Evolutionary conservation across 2,113 vertebrate species (phyloP).

Genomic region (Halichoeres trimaculatus): DNA sequence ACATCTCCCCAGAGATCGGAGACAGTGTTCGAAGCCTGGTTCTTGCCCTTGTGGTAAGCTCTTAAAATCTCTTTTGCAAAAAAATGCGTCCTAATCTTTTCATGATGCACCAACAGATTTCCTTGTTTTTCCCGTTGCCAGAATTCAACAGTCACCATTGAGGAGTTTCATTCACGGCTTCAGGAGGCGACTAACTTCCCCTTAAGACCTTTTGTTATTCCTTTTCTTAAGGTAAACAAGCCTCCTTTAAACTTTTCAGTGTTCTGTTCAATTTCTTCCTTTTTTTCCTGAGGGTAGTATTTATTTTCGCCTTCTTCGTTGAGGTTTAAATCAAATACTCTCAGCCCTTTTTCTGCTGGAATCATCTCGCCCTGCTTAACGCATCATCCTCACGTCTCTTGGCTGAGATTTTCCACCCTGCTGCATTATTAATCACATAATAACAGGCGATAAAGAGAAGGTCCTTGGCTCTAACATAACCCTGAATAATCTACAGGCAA

Average conservation of each 20-base stretch:
- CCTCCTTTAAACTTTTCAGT: conserved; percentile 7
- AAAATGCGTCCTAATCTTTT: not conserved
- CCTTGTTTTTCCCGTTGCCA: conserved; percentile 53
- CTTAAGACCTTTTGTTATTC: conserved; percentile 96
- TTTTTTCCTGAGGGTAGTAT: not conserved
- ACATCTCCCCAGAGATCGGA: conserved; percentile 98
- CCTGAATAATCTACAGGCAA: not conserved
- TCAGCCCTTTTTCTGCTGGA: conserved; percentile 1
- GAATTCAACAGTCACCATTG: conserved; percentile 98
- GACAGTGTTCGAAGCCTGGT: conserved; percentile 97
- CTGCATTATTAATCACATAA: conserved; percentile 5
- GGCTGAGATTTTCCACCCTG: not conserved
- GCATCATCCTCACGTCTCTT: not conserved
- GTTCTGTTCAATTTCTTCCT: conserved; percentile 26
- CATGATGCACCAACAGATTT: not conserved
- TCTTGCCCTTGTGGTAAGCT: conserved; percentile 93
- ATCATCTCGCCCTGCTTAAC: not conserved
- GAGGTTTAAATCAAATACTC: not conserved
- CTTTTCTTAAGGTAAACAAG: conserved; percentile 96
- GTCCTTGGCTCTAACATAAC: conserved; percentile 3
- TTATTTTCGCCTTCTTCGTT: not conserved
- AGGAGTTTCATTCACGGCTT: conserved; percentile 98
- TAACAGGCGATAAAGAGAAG: conserved; percentile 9
- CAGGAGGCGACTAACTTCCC: conserved; percentile 99
- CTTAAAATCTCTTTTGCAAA: too few relatives aligned